Base-by-base conservation (phyloP, 2,113 vertebrate genomes). In the Emydocephalus ijimae region DNA sequence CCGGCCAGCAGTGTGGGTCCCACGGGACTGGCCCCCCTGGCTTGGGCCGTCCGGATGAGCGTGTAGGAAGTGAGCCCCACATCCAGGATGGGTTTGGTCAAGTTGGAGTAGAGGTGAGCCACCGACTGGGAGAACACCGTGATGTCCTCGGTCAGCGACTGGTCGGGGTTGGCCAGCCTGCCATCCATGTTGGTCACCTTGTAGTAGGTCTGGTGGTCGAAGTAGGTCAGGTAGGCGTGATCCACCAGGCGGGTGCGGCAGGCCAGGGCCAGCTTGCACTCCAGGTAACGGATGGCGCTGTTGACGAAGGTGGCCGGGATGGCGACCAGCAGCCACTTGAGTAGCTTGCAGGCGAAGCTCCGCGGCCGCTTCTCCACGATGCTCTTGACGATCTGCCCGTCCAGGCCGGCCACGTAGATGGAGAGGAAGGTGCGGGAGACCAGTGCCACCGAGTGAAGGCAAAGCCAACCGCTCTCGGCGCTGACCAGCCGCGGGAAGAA, bases 241-340 rank as follows among this genome's bases (percentile, higher is more conserved):
- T 98, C 95, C 93, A 99, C 99, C 11, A 99, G 97, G 89, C 99
- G 99, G 1, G 99, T 99, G 95, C 99, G 98, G 96, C 99, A 98
- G 92, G 99, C 99, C 95, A 99, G 97, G 11, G 99, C 99, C 96
- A 99, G 96, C 91, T 99, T 99, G 97, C 99, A 98, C 96, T 99
- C 99, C 96, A 99, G 97, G 97, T 98, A 99, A 69, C 99, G 98
- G 93, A 99, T 99, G 89, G 98, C 98, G 97, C 99, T 99, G 97
- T 99, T 99, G 95, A 99, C 99, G 23, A 99, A 99, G 0, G 99
- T 99, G 94, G 99, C 99, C 0, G 99, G 99, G 95, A 99, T 98
- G 26, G 99, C 99, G 18, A 99, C 98, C 96, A 99, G 98, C 90
- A 99, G 98, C 99, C 99, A 99, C 95, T 99, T 98, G 96, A 99